Evolutionary conservation across 2,797 vertebrate genomes (phyloP), one percentile per base, ranked within the genome.

Genomic region (Sarcophilus harrisii): DNA sequence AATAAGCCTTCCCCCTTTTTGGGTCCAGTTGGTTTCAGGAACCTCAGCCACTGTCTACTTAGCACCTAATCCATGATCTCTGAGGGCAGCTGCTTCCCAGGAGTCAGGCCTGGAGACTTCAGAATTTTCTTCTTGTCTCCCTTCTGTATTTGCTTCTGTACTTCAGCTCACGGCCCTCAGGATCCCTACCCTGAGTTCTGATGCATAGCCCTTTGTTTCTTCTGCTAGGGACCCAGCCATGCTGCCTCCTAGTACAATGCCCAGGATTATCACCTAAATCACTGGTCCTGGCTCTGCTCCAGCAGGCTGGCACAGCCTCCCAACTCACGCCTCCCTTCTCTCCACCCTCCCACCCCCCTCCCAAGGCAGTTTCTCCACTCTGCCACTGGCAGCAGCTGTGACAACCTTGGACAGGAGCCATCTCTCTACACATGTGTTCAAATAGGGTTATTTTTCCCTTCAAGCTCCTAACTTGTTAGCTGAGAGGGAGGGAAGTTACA

Each of bases 381-480:
- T 91, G 91, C 91, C 93, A 49, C 1, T 60, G 81, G 90, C 38
- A 87, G 73, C 5, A 10, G 81, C 66, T 93, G 29, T 28, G 91
- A 96, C 32, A 54, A 29, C 59, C 91, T 89, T 96, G 95, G 93
- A 87, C 81, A 11, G 29, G 62, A 60, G 95, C 92, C 96, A 95
- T 54, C 32, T 30, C 60, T 58, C 87, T 94, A 91, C 94, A 66
- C 55, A 45, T 62, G 59, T 95, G 49, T 57, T 95, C 95, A 94
- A 54, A 73, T 93, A 94, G 58, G 32, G 81, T 93, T 96, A 92
- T 91, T 55, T 95, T 87, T 94, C 92, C 92, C 95, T 94, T 95
- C 91, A 96, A 92, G 92, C 90, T 96, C 95, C 95, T 92, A 96
- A 73, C 66, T 73, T 81, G 73, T 87, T 45, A 45, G 38, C 38